phyloP scores from a whole-genome alignment of 2,888 invertebrate species.

The Pantelozetes paolii region DNA sequence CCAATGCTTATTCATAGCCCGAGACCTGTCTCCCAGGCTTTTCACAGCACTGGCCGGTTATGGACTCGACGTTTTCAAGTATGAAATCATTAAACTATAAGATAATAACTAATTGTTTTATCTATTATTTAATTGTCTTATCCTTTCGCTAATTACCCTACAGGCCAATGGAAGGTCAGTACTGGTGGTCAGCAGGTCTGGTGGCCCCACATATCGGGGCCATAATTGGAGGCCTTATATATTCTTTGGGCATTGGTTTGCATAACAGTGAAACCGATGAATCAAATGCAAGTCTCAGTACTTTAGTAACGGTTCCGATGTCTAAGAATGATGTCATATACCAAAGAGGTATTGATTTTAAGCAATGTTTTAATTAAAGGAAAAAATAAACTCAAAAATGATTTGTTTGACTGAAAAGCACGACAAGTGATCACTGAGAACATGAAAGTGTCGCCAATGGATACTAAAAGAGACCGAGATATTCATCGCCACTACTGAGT shows the following conservation, averaged over 20 bases:
- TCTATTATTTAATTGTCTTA: slow-evolving; percentile 14
- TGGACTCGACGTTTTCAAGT: slow-evolving; percentile 55
- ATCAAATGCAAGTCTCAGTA: not conserved
- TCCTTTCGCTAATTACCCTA: not conserved
- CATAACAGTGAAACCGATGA: not conserved
- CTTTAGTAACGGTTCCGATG: slow-evolving; percentile 6
- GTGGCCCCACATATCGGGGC: slow-evolving; percentile 58
- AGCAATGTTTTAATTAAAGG: not conserved
- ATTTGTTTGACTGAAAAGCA: not conserved
- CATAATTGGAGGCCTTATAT: slow-evolving; percentile 56
- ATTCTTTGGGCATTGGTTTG: slow-evolving; percentile 50
- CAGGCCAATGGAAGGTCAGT: slow-evolving; percentile 50
- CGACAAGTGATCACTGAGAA: slow-evolving; percentile 22
- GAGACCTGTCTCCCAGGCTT: slow-evolving; percentile 59
- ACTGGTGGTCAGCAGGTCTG: slow-evolving; percentile 57
- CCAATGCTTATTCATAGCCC: slow-evolving; percentile 52
- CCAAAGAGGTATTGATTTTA: not conserved
- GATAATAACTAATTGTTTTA: too few species aligned
- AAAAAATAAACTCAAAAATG: too few species aligned
- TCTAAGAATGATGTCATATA: slow-evolving; percentile 7
- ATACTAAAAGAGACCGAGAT: not conserved
- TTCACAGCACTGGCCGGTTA: slow-evolving; percentile 57
- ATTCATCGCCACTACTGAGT: slow-evolving; percentile 3
- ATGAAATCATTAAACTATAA: slow-evolving; percentile 24
- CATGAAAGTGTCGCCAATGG: slow-evolving; percentile 17